Percentiles rank a stretch among this genome's conserved stretches.
Conservation (phyloP, 2,797 vertebrate species). For the Pipistrellus kuhlii region DNA sequence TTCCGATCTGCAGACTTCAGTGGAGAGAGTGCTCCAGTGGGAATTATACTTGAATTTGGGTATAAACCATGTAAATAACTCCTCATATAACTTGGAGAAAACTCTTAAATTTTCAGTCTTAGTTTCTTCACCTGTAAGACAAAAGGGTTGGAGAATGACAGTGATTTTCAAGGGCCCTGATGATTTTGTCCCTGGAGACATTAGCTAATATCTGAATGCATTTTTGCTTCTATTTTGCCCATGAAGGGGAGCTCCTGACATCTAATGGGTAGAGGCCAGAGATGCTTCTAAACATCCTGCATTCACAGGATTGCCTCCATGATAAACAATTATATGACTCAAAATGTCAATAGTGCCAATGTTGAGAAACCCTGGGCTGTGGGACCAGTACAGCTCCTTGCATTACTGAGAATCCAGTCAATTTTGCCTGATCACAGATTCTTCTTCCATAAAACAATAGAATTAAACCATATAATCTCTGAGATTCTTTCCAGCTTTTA, state of each 20-base stretch:
- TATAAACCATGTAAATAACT: neutral
- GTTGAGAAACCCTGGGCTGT: neutral
- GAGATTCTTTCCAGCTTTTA: conserved; percentile 67
- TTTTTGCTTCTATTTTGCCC: neutral
- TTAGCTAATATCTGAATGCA: neutral
- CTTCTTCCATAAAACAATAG: conserved; percentile 51
- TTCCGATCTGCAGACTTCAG: neutral
- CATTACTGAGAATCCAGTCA: conserved; percentile 32
- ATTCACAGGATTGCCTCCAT: no score
- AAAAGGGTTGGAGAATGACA: neutral
- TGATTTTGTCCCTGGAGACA: neutral
- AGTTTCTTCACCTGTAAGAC: neutral
- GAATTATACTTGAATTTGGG: neutral
- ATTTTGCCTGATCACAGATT: conserved; percentile 55
- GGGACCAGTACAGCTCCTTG: neutral
- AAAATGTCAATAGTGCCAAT: neutral
- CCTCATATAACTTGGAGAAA: neutral
- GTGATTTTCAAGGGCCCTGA: neutral
- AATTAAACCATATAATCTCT: conserved; percentile 51
- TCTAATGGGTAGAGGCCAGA: neutral
- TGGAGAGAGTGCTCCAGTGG: neutral
- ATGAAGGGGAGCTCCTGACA: neutral
- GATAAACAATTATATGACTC: neutral
- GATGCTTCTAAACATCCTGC: neutral
- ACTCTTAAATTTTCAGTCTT: neutral